Percentiles rank a stretch among this genome's conserved stretches.
These are phyloP conservation scores for Oryctes rhinoceros DNA, from an alignment of 1,140 invertebrate genomes.

Conservation along the genomic window DNA sequence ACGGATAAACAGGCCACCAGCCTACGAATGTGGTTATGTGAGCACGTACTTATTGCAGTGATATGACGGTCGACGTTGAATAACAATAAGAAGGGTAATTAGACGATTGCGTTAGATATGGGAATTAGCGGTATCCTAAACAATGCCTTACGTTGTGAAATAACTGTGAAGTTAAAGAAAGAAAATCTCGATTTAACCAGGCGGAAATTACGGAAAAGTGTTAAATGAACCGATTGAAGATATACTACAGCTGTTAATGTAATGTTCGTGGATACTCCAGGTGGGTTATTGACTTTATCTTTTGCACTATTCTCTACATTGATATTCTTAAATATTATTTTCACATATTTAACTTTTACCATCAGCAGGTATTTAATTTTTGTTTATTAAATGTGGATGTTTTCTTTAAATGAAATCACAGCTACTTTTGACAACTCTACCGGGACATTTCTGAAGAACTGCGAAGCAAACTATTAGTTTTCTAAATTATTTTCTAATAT, in stretches of 20 bases:
- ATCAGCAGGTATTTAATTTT: too few relatives aligned
- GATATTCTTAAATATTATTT: not conserved
- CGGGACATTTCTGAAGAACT: too few relatives aligned
- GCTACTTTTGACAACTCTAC: too few relatives aligned
- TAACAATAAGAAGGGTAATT: slow-evolving; percentile 27
- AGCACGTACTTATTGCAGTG: not conserved
- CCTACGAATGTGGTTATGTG: not conserved
- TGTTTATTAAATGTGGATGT: too few relatives aligned
- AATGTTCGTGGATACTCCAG: slow-evolving; percentile 32
- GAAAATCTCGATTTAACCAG: not conserved
- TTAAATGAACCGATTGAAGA: not conserved
- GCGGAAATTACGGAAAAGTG: not conserved
- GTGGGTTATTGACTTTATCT: slow-evolving; percentile 1
- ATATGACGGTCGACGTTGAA: not conserved
- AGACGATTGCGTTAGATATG: slow-evolving; percentile 20
- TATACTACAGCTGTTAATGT: not conserved
- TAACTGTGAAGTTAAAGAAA: slow-evolving; percentile 33
- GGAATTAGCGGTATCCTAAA: slow-evolving; percentile 16
- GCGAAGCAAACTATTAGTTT: too few relatives aligned
- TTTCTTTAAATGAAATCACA: too few relatives aligned
- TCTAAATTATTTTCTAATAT: too few relatives aligned
- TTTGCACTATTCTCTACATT: too few relatives aligned
- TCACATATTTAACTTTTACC: too few relatives aligned
- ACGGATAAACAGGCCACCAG: not conserved
- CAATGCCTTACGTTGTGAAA: slow-evolving; percentile 11